A percentile compares a stretch with the other conserved stretches of the same genome.
Evolutionary conservation across 2,888 invertebrate genomes (phyloP).

Genomic region (Euclidia mi): DNA sequence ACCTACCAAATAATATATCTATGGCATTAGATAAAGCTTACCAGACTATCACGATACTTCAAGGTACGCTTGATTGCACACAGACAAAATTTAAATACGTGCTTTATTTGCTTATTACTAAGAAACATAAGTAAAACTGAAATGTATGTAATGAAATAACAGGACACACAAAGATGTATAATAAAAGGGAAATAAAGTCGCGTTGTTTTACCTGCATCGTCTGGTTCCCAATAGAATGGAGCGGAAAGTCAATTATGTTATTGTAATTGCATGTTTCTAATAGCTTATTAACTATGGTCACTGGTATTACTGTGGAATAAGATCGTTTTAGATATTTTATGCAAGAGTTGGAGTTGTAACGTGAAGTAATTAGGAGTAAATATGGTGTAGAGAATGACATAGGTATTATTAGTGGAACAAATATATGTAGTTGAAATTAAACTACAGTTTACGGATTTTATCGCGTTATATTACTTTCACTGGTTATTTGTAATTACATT

Average conservation of each 20-base stretch:
- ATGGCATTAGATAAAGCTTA: slow-evolving; percentile 49
- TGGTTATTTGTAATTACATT: too few species aligned
- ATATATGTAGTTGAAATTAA: too few species aligned
- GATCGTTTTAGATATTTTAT: neutral
- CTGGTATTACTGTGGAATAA: slow-evolving; percentile 28
- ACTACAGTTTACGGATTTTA: slow-evolving; percentile 90
- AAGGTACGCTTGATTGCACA: slow-evolving; percentile 47
- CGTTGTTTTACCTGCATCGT: slow-evolving; percentile 86
- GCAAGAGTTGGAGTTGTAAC: neutral
- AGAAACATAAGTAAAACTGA: slow-evolving; percentile 56
- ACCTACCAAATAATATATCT: slow-evolving; percentile 44
- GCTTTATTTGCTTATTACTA: slow-evolving; percentile 64
- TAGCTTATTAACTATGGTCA: slow-evolving; percentile 41
- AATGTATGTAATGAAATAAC: slow-evolving; percentile 62
- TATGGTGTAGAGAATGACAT: slow-evolving; percentile 1
- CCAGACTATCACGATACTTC: slow-evolving; percentile 40
- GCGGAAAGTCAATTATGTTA: slow-evolving; percentile 80
- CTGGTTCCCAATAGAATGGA: slow-evolving; percentile 87
- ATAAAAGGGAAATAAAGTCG: slow-evolving; percentile 68
- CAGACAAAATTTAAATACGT: slow-evolving; percentile 67
- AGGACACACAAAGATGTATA: slow-evolving; percentile 76
- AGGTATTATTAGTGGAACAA: too few species aligned
- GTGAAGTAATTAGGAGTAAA: neutral
- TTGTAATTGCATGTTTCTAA: slow-evolving; percentile 54
- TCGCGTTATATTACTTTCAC: slow-evolving; percentile 96